These are phyloP conservation scores for Lissonota sp. DNA, from an alignment of 2,888 invertebrate genomes.

Conservation along the genomic window DNA sequence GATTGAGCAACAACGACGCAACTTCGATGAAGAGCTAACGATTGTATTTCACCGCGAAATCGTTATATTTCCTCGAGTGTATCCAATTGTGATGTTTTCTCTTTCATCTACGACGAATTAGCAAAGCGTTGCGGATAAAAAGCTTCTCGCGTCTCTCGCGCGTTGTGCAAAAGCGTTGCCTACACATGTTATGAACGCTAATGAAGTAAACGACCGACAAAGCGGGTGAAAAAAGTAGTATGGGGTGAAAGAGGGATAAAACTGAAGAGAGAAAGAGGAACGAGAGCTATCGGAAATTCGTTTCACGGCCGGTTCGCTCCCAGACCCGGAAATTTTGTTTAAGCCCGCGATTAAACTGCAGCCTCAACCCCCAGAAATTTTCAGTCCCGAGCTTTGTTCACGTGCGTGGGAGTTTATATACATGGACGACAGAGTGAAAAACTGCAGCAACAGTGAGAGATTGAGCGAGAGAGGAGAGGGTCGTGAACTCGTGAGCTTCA, in stretches of 20 bases:
- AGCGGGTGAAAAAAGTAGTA: constrained; percentile 32
- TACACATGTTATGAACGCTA: constrained; percentile 31
- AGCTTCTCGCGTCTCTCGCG: neutral
- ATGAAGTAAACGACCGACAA: constrained; percentile 62
- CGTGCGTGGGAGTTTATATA: constrained; percentile 9
- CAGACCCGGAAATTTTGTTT: constrained; percentile 62
- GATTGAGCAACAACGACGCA: too few relatives aligned
- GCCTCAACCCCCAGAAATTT: constrained; percentile 23
- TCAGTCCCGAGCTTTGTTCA: constrained; percentile 6
- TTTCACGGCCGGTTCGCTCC: constrained; percentile 61
- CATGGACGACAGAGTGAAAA: neutral
- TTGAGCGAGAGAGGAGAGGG: constrained; percentile 25
- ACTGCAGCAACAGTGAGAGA: constrained; percentile 10
- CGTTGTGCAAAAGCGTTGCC: neutral
- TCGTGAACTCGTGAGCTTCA: constrained; percentile 48
- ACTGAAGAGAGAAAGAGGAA: neutral
- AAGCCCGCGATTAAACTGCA: constrained; percentile 37
- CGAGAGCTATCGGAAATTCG: constrained; percentile 61
- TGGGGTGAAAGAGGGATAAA: constrained; percentile 2
- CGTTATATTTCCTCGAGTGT: constrained; percentile 21
- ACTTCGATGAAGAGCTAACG: neutral
- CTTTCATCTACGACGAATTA: neutral
- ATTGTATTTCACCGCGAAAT: constrained; percentile 10
- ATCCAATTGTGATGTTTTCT: constrained; percentile 38
- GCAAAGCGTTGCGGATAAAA: constrained; percentile 3